These are phyloP conservation scores for Brachypterus glaber DNA, from an alignment of 2,888 invertebrate genomes.

Conservation along the genomic window DNA sequence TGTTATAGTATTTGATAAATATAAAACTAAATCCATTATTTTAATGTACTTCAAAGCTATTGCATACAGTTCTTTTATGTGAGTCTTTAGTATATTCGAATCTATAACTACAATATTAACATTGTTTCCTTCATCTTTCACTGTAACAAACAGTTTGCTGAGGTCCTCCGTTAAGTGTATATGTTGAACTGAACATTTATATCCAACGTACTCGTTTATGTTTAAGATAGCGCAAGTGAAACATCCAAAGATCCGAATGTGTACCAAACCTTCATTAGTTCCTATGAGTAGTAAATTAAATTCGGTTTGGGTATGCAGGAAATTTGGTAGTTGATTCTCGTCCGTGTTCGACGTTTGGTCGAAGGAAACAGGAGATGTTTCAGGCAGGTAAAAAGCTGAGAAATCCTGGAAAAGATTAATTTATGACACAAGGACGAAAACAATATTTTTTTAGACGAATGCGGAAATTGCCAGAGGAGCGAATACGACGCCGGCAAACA, in stretches of 20 bases:
- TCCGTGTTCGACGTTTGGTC: conserved; percentile 47
- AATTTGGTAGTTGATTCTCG: conserved; percentile 49
- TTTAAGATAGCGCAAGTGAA: conserved; percentile 68
- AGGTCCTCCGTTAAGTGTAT: conserved; percentile 63
- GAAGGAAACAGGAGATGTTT: conserved; percentile 40
- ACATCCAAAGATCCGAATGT: conserved; percentile 75
- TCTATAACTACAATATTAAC: conserved; percentile 47
- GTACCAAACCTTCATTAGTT: conserved; percentile 60
- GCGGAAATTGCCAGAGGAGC: too few relatives aligned
- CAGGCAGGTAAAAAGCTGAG: conserved; percentile 36
- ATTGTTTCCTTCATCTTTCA: conserved; percentile 45
- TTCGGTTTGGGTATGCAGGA: conserved; percentile 49
- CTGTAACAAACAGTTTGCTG: conserved; percentile 56
- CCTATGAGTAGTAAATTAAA: conserved; percentile 74
- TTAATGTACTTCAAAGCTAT: conserved; percentile 68
- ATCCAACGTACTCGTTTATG: conserved; percentile 47
- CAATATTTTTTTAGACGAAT: too few relatives aligned
- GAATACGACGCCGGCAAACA: too few relatives aligned
- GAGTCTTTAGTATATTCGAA: conserved; percentile 54
- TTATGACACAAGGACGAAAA: too few relatives aligned
- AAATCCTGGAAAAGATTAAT: conserved; percentile 35
- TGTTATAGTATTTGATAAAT: conserved; percentile 67
- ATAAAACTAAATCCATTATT: conserved; percentile 46
- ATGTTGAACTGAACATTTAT: conserved; percentile 50
- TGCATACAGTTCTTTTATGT: conserved; percentile 58